phyloP scores from a whole-genome alignment of 2,888 invertebrate species.

The Cyaniris semiargus region DNA sequence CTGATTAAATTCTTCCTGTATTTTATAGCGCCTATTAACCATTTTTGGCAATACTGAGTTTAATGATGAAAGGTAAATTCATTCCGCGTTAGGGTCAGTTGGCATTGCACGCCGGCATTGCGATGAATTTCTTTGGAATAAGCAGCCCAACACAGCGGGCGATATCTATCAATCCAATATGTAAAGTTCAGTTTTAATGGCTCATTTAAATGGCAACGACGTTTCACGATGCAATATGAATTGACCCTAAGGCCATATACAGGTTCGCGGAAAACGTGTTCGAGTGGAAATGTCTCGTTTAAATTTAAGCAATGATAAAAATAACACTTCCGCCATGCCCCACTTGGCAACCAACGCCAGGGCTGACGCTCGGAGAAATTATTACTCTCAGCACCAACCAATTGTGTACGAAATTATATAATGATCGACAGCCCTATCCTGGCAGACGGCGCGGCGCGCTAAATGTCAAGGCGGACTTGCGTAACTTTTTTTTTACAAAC shows the following conservation, averaged over 20 bases:
- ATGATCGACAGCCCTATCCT: conserved; percentile 25
- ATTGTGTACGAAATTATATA: not conserved
- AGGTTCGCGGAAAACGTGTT: conserved; percentile 57
- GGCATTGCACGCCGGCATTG: not conserved
- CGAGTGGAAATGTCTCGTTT: conserved; percentile 50
- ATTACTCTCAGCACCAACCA: not conserved
- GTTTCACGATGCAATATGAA: not conserved
- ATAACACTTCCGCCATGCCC: conserved; percentile 40
- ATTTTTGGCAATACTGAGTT: not conserved
- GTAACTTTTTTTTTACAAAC: conserved; percentile 39
- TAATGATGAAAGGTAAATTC: not conserved
- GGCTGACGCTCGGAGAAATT: not conserved
- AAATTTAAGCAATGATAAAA: conserved; percentile 40
- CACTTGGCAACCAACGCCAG: conserved; percentile 52
- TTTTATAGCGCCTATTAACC: not conserved
- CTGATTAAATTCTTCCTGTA: not conserved
- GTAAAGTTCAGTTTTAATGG: not conserved
- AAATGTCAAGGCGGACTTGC: conserved; percentile 58
- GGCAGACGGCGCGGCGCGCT: conserved; percentile 72
- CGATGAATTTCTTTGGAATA: too few relatives aligned
- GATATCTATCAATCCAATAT: too few relatives aligned
- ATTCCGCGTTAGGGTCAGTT: not conserved
- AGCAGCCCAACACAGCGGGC: too few relatives aligned
- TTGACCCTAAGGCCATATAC: conserved; percentile 40
- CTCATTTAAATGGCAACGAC: not conserved